These are phyloP conservation scores for Cylindroiulus punctatus DNA, from an alignment of 2,888 invertebrate species.

Conservation along the genomic window DNA sequence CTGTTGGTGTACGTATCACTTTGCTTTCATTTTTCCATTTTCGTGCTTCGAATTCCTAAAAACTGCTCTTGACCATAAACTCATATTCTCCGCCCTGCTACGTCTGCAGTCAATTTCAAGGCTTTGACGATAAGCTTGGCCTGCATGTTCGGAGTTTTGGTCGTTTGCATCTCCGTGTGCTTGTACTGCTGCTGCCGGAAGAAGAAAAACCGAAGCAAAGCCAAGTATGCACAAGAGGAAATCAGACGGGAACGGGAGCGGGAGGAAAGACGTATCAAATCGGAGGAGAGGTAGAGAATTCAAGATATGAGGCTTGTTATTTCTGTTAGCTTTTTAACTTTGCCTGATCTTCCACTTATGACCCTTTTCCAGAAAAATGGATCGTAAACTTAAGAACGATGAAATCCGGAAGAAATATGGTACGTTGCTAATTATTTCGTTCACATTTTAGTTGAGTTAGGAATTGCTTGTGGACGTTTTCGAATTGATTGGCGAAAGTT, in stretches of 20 bases:
- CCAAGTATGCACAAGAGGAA: slow-evolving; percentile 55
- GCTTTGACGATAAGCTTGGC: slow-evolving; percentile 57
- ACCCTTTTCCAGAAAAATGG: slow-evolving; percentile 51
- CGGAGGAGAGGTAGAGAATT: slow-evolving; percentile 52
- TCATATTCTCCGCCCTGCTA: neutral
- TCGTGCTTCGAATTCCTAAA: neutral
- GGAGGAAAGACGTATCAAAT: slow-evolving; percentile 57
- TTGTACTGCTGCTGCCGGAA: slow-evolving; percentile 58
- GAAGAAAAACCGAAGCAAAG: slow-evolving; percentile 53
- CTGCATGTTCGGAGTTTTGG: slow-evolving; percentile 56
- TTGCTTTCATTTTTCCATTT: neutral
- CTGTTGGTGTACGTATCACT: slow-evolving; percentile 58
- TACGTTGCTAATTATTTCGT: slow-evolving; percentile 45
- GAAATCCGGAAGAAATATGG: slow-evolving; percentile 57
- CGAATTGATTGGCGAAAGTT: neutral
- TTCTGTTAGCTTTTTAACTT: neutral
- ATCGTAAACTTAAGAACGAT: slow-evolving; percentile 55
- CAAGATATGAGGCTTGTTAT: neutral
- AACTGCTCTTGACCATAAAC: neutral
- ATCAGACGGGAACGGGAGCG: slow-evolving; percentile 58
- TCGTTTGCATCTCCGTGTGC: slow-evolving; percentile 57
- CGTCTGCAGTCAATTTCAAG: slow-evolving; percentile 58
- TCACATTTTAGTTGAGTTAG: neutral
- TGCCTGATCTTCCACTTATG: neutral
- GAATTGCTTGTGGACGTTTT: neutral